Evolutionary conservation across 1,140 invertebrate genomes (phyloP).

Genomic region (Goniozus legneri): DNA sequence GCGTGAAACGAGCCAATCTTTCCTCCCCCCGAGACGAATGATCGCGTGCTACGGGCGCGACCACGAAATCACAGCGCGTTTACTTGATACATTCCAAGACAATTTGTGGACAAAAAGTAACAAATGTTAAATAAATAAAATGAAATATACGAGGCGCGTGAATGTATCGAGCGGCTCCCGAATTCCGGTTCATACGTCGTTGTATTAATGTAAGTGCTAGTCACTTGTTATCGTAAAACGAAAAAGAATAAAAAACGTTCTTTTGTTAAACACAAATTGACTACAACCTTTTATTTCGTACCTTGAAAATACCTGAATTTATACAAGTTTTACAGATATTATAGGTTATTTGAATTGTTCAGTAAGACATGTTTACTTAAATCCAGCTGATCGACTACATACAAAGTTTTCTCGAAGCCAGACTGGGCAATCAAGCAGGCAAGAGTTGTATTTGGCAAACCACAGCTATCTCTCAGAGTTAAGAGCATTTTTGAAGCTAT

Average conservation of each 20-base stretch:
- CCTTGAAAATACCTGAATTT: background rate
- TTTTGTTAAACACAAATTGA: slow-evolving; percentile 30
- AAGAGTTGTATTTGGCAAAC: no score
- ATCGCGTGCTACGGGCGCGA: background rate
- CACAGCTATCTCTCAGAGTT: no score
- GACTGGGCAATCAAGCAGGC: background rate
- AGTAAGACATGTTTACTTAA: no score
- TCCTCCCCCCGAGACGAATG: background rate
- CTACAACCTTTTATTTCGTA: background rate
- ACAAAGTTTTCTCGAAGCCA: background rate
- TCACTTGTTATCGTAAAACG: slow-evolving; percentile 47
- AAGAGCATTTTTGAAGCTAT: no score
- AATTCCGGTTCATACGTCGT: slow-evolving; percentile 26
- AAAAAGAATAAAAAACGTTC: slow-evolving; percentile 40
- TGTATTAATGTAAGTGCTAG: slow-evolving; percentile 48
- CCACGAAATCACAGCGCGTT: background rate
- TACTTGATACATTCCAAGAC: slow-evolving; percentile 31
- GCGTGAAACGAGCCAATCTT: no score
- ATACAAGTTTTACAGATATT: background rate
- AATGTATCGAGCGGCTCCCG: slow-evolving; percentile 16
- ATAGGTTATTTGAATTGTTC: background rate
- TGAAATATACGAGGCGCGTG: slow-evolving; percentile 10
- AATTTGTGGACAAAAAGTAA: no score
- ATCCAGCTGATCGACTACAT: no score
- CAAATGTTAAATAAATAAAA: no score